These are phyloP conservation scores for Narcine bancroftii DNA, from an alignment of 2,113 vertebrate genomes.

Conservation along the genomic window DNA sequence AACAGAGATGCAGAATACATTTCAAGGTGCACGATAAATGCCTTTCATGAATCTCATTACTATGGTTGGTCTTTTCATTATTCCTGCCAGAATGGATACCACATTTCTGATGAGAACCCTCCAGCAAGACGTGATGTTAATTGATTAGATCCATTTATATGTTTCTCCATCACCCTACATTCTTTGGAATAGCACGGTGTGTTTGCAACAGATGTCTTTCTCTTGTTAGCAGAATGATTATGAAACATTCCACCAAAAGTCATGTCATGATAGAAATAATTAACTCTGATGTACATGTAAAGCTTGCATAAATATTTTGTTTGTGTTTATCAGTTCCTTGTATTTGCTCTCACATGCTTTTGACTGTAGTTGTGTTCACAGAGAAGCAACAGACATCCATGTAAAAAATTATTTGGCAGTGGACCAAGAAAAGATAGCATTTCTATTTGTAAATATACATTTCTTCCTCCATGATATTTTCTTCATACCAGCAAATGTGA, in stretches of 20 bases:
- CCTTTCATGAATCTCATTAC: conserved; percentile 23
- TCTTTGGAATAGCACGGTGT: background rate
- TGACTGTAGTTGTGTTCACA: background rate
- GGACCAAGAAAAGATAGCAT: background rate
- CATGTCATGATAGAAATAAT: background rate
- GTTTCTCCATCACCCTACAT: background rate
- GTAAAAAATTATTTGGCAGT: background rate
- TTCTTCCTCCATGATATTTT: background rate
- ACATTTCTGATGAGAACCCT: conserved; percentile 19
- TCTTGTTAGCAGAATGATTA: background rate
- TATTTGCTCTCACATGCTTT: background rate
- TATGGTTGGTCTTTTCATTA: background rate
- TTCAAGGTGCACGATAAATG: background rate
- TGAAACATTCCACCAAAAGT: background rate
- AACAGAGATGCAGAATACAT: background rate
- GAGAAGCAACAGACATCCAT: no score
- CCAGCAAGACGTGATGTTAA: background rate
- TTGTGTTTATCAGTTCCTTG: background rate
- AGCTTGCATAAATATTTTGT: background rate
- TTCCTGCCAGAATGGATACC: background rate
- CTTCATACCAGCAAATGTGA: background rate
- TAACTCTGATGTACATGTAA: background rate
- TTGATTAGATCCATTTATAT: background rate
- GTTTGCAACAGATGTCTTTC: background rate
- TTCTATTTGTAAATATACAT: background rate